Conservation (phyloP, 2,113 vertebrate species). For the Tiliqua scincoides region DNA sequence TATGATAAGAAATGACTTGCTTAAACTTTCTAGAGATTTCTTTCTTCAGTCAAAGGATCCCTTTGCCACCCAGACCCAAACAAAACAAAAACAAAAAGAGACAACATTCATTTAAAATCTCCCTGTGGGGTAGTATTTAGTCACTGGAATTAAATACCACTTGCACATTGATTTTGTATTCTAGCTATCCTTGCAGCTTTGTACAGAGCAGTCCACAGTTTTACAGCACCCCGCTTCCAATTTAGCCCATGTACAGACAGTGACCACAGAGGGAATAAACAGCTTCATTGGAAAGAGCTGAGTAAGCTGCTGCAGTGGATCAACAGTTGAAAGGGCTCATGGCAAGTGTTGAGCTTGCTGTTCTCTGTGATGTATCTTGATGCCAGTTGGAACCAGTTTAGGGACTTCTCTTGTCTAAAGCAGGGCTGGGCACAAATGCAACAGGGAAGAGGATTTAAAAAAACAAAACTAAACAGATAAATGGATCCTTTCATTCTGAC, state of each 20-base stretch:
- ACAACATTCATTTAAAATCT: background rate
- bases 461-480: background rate
- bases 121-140: background rate
- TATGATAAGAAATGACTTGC: background rate
- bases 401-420: background rate
- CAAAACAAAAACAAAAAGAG: too few relatives aligned
- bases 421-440: accelerated
- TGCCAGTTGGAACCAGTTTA: background rate
- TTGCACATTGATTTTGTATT: slow-evolving; percentile 18
- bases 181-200: slow-evolving; percentile 30
- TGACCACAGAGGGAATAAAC: background rate
- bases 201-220: background rate
- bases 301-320: slow-evolving; percentile 34
- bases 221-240: slow-evolving; percentile 49
- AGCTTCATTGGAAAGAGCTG: slow-evolving; percentile 44
- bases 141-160: background rate
- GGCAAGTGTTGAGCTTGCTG: slow-evolving; percentile 11
- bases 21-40: background rate
- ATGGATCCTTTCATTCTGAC: background rate
- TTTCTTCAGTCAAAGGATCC: background rate
- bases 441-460: background rate
- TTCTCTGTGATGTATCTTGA: accelerated
- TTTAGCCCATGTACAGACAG: slow-evolving; percentile 37
- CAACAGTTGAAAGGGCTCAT: background rate
- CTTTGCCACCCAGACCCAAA: background rate